Evolutionary conservation across 1,140 invertebrate genomes (phyloP), one percentile per base, ranked within the genome.

Genomic region (Caerostris darwini): DNA sequence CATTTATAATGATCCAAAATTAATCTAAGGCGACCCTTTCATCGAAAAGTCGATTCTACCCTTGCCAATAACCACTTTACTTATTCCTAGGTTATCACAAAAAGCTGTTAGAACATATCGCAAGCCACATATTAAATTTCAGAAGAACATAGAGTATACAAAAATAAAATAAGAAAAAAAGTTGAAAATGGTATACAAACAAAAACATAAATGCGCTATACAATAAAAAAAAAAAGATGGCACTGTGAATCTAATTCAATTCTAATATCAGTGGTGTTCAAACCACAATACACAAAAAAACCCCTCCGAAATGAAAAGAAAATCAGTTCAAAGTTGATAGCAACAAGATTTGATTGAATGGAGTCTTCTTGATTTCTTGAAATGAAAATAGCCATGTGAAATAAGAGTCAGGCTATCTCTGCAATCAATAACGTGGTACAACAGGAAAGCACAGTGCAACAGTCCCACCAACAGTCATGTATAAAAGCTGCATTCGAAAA

Each of bases 401-500:
- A 17, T 54, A 17, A 19, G 19, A 89, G 53, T 12, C 50, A 89
- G 61, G 59, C 59, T 34, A 64, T 87, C 50, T 69, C 34, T 69
- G 69, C 64, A 56, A 71, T 54, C 71, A 54, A 81, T 7, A 81
- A 56, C 71, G 3, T 67, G 19, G 58, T 57, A 56, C 88, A 90
- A 56, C 64, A 90, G 56, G 54, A n/a, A 53, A 90, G 67, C 88
- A 71, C 8, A 61, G 57, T 88, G 12, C 59, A 88, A 90, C 88
- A 90, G 14, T 61, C 53, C 50, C 53, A 17, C 50, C 88, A 90
- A 90, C 56, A 92, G 56, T 54, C 57, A 58, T 59, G 69, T 91
- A 67, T 83, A 92, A 92, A 69, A 82, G 90, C 90, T 64, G 59
- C 58, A 56, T 83, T 83, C 57, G 90, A 85, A 92, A 92, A 92